Evolutionary conservation across 2,113 vertebrate genomes (phyloP).

Genomic region (Thunnus thynnus): DNA sequence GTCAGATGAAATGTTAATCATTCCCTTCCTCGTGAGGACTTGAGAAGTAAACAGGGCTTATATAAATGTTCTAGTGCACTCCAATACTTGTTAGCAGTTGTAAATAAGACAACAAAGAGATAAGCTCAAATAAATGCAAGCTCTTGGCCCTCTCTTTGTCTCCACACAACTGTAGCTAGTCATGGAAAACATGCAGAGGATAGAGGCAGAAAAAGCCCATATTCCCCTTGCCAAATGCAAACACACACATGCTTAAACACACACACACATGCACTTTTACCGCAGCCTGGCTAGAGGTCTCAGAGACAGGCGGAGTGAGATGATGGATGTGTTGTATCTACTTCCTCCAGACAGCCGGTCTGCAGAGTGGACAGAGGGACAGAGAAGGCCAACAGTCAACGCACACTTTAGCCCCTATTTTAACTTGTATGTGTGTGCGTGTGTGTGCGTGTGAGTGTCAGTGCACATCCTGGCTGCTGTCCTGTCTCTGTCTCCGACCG

Average conservation of each 20-base stretch:
- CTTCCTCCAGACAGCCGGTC: conserved; percentile 71
- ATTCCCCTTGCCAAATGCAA: conserved; percentile 12
- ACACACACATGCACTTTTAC: conserved; percentile 36
- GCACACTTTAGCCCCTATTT: conserved; percentile 66
- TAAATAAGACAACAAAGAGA: conserved; percentile 49
- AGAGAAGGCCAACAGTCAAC: conserved; percentile 63
- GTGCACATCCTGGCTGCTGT: conserved; percentile 54
- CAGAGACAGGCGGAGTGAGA: conserved; percentile 63
- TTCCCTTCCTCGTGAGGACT: conserved; percentile 8
- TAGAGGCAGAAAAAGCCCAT: conserved; percentile 17
- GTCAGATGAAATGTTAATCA: conserved; percentile 63
- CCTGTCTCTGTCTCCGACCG: conserved; percentile 47
- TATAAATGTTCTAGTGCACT: conserved; percentile 46
- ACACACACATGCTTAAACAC: not conserved
- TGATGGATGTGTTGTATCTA: conserved; percentile 80
- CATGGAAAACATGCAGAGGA: conserved; percentile 39
- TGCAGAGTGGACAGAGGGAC: conserved; percentile 66
- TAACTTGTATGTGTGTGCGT: conserved; percentile 21
- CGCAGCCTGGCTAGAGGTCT: conserved; percentile 52
- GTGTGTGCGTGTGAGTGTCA: conserved; percentile 26
- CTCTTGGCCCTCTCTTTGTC: conserved; percentile 34
- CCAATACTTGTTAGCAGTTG: conserved; percentile 35
- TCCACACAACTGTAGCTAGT: conserved; percentile 9
- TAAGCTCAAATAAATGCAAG: conserved; percentile 32
- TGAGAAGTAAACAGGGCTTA: conserved; percentile 45